Conservation (phyloP, 2,888 invertebrate species). For the Ommatoiulus sabulosus region DNA sequence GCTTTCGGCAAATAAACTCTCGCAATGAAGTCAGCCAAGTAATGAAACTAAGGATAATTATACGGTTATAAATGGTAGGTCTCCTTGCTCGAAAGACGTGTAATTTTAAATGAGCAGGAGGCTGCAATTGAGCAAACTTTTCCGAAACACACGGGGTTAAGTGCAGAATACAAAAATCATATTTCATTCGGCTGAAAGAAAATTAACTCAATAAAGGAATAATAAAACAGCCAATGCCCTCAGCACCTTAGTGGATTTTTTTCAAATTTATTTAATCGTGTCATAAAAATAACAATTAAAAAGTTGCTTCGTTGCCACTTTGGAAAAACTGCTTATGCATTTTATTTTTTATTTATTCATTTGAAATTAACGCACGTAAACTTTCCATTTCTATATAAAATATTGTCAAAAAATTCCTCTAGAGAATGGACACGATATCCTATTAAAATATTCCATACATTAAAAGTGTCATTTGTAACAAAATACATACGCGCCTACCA, state of each 20-base stretch:
- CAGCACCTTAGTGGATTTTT: not conserved
- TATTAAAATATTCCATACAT: no score
- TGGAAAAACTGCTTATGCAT: not conserved
- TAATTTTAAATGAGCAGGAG: not conserved
- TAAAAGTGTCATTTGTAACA: no score
- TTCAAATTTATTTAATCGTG: not conserved
- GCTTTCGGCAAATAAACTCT: not conserved
- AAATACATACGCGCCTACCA: no score
- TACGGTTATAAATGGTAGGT: constrained; percentile 30
- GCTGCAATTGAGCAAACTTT: not conserved
- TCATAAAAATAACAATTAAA: not conserved
- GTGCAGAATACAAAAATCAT: not conserved
- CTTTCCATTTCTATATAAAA: no score
- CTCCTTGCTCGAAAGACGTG: not conserved
- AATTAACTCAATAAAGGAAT: not conserved
- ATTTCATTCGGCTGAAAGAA: not conserved
- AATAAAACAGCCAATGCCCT: not conserved
- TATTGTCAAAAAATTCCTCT: no score
- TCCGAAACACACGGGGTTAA: not conserved
- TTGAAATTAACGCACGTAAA: no score
- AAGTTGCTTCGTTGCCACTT: no score
- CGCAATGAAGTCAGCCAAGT: not conserved
- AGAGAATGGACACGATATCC: no score
- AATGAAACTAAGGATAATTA: not conserved
- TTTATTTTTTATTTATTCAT: not conserved